phyloP scores from a whole-genome alignment of 2,797 vertebrate genomes.

The Melanotaenia trifasciata region DNA sequence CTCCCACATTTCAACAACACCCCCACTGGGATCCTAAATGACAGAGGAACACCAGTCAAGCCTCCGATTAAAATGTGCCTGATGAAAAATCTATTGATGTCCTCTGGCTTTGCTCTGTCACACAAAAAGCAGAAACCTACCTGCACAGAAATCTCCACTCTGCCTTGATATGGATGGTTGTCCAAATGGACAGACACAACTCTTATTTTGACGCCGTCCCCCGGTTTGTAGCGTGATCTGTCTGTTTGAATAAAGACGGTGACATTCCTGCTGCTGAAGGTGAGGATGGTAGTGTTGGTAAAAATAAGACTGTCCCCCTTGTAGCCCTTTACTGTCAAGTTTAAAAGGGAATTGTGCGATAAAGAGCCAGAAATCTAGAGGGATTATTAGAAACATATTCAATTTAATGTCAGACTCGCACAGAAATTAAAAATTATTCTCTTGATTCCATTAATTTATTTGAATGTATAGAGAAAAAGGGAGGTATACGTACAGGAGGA shows the following conservation, averaged over 20 bases:
- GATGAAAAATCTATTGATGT: conserved; percentile 6
- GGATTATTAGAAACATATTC: neutral
- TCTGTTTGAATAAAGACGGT: conserved; percentile 74
- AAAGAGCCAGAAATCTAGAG: conserved; percentile 53
- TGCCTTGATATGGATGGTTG: conserved; percentile 62
- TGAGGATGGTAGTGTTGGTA: conserved; percentile 58
- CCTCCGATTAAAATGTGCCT: conserved; percentile 13
- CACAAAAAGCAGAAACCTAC: conserved; percentile 38
- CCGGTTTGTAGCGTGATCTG: conserved; percentile 64
- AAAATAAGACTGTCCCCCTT: conserved; percentile 63
- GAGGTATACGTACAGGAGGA: conserved; percentile 68
- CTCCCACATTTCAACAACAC: conserved; percentile 23
- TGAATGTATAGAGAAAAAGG: neutral
- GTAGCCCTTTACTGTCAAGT: conserved; percentile 71
- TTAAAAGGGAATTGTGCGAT: conserved; percentile 39
- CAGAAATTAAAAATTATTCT: neutral
- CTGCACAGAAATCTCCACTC: conserved; percentile 57
- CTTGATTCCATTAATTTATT: neutral
- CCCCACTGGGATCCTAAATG: conserved; percentile 69
- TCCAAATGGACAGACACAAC: conserved; percentile 59
- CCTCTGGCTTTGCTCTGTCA: conserved; percentile 28
- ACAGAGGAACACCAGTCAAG: conserved; percentile 40
- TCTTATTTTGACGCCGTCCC: conserved; percentile 64
- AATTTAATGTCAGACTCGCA: neutral
- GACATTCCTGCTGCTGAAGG: conserved; percentile 51